These are phyloP conservation scores for Gallinago solitaria DNA, from an alignment of 2,797 vertebrate species.

Conservation along the genomic window DNA sequence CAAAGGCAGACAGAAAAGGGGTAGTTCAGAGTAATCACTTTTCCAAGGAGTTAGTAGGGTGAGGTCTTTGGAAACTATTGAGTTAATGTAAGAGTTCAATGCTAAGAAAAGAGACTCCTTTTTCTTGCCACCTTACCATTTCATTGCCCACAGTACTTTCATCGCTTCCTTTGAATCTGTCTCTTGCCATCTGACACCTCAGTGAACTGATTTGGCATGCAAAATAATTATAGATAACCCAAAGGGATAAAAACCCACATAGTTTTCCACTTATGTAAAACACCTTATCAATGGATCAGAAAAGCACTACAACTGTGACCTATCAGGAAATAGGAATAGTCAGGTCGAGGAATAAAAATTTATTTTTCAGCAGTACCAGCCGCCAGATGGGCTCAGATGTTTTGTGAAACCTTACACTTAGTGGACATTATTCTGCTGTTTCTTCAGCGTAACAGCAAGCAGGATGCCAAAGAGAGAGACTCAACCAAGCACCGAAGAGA, in stretches of 20 bases:
- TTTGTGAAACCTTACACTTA: background rate
- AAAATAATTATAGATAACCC: background rate
- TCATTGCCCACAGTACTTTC: background rate
- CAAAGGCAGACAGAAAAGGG: background rate
- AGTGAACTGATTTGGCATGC: background rate
- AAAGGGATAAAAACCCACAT: background rate
- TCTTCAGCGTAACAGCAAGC: background rate
- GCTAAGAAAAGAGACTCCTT: background rate
- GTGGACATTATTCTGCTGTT: background rate
- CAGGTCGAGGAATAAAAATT: background rate
- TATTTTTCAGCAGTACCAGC: background rate
- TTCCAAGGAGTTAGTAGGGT: background rate
- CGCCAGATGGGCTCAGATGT: slow-evolving; percentile 30
- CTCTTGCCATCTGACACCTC: background rate
- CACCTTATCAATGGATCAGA: background rate
- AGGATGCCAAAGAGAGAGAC: background rate
- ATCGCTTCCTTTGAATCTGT: background rate
- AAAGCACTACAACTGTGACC: background rate
- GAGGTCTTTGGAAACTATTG: background rate
- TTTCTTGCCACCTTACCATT: background rate
- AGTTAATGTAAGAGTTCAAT: background rate
- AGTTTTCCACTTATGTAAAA: background rate
- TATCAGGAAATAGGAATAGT: background rate
- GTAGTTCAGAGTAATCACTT: background rate
- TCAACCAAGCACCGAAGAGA: background rate